Evolutionary conservation across 1,140 invertebrate genomes (phyloP), one percentile per base, ranked within the genome.

Genomic region (Pomacea maculata): DNA sequence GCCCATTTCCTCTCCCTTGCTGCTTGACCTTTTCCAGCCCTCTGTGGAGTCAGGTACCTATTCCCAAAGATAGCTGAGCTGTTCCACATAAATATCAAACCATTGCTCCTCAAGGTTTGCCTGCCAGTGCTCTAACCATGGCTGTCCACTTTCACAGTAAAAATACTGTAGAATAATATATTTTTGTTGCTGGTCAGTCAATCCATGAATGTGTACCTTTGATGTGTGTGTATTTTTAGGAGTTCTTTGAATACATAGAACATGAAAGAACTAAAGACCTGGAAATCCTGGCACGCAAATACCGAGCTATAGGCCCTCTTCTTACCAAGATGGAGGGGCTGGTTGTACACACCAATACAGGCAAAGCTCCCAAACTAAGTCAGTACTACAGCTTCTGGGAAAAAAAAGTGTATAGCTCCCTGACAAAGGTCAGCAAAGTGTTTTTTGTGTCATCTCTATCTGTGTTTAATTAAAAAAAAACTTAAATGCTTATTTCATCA

Each of bases 281-380:
- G 19, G 93, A 93, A 2, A 88, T 92, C 12, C 93, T 97, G 89
- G 91, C 93, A 1, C 93, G 94, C 57, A 93, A 94, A 8, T 97
- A 96, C 86, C 93, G 94, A 65, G 94, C 94, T 2, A 93, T 95
- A 52, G 94, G 94, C 0, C 95, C 95, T 0, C 93, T 96, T 70
- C 89, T 97, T 1, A 95, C 94, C 75, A 97, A 97, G 90, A 90
- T 97, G 82, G 96, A 97, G 90, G 95, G 94, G 45, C 84, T 93
- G 55, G 90, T 92, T 19, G 90, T 92, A 19, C 87, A 91, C 78
- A 91, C 89, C 65, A 91, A 92, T 81, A 91, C 92, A 10, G 91
- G 92, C 15, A 88, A 89, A 79, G 90, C 89, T 21, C 89, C 91
- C 45, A 90, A 90, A 80, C 86, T 93, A 75, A 71, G 85, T 55